Conservation (phyloP, 2,113 vertebrate genomes). For the Phodopus roborovskii region DNA sequence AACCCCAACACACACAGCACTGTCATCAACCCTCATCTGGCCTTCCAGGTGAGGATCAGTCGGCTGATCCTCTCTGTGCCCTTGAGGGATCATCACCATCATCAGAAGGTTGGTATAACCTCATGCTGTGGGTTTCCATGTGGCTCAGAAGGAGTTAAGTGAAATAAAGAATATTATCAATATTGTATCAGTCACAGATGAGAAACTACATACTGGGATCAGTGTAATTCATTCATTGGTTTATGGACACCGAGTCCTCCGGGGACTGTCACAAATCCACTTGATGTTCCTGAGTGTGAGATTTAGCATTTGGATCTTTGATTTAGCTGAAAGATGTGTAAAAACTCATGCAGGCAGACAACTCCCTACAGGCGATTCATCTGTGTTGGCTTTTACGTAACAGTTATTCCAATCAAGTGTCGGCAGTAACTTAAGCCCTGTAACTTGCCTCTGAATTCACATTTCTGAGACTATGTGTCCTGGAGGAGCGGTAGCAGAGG, state of each 20-base stretch:
- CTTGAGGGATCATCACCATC: not conserved
- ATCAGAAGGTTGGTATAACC: not conserved
- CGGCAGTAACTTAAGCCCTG: slow-evolving; percentile 78
- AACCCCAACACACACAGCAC: not conserved
- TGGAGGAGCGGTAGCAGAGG: not conserved
- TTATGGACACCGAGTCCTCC: slow-evolving; percentile 84
- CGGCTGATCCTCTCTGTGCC: not conserved
- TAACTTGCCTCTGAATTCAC: slow-evolving; percentile 66
- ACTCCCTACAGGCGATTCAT: slow-evolving; percentile 84
- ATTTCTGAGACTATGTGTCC: slow-evolving; percentile 5
- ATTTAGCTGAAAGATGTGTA: slow-evolving; percentile 87
- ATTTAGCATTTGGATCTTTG: slow-evolving; percentile 88
- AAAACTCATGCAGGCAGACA: slow-evolving; percentile 85
- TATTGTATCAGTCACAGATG: slow-evolving; percentile 83
- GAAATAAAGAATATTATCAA: slow-evolving; percentile 80
- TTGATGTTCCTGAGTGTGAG: slow-evolving; percentile 83
- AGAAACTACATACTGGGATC: slow-evolving; percentile 81
- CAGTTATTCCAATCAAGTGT: slow-evolving; percentile 79
- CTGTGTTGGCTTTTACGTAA: slow-evolving; percentile 84
- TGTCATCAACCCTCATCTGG: not conserved
- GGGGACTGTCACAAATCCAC: slow-evolving; percentile 87
- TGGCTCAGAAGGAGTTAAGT: slow-evolving; percentile 82
- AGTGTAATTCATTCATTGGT: slow-evolving; percentile 85
- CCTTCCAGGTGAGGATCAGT: not conserved
- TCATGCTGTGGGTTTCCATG: slow-evolving; percentile 17